Percentiles rank a stretch among this genome's conserved stretches.
Evolutionary conservation across 2,888 invertebrate genomes (phyloP).

Genomic region (Cerastis leucographa): DNA sequence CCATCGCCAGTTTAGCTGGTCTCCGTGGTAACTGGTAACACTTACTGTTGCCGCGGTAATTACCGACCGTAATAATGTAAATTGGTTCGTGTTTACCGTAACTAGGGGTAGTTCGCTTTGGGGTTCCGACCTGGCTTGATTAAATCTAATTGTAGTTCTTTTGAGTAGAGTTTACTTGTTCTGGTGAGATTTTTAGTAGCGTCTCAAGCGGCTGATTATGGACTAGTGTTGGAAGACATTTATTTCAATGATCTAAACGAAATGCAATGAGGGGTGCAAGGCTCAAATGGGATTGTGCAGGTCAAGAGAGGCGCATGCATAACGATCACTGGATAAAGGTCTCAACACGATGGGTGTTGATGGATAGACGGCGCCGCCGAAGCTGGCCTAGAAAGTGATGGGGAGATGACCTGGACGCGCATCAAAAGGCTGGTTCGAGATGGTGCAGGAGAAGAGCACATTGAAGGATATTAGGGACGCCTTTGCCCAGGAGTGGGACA

Average conservation of each 20-base stretch:
- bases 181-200: constrained; percentile 5
- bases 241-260: not conserved
- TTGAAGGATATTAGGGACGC: too few relatives aligned
- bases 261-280: too few relatives aligned
- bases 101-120: constrained; percentile 65
- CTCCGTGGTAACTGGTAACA: constrained; percentile 68
- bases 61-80: constrained; percentile 68
- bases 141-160: constrained; percentile 60
- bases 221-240: not conserved
- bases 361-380: too few relatives aligned
- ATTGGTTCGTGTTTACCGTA: constrained; percentile 69
- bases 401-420: too few relatives aligned
- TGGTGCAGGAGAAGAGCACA: too few relatives aligned
- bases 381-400: too few relatives aligned
- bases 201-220: not conserved
- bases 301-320: too few relatives aligned
- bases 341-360: too few relatives aligned
- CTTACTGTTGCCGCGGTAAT: constrained; percentile 66
- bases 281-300: too few relatives aligned
- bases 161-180: constrained; percentile 31
- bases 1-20: constrained; percentile 56
- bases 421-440: too few relatives aligned
- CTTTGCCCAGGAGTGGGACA: too few relatives aligned
- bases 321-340: too few relatives aligned
- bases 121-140: constrained; percentile 62